These are phyloP conservation scores for Augiades crinisus DNA, from an alignment of 2,888 invertebrate species.

Conservation along the genomic window DNA sequence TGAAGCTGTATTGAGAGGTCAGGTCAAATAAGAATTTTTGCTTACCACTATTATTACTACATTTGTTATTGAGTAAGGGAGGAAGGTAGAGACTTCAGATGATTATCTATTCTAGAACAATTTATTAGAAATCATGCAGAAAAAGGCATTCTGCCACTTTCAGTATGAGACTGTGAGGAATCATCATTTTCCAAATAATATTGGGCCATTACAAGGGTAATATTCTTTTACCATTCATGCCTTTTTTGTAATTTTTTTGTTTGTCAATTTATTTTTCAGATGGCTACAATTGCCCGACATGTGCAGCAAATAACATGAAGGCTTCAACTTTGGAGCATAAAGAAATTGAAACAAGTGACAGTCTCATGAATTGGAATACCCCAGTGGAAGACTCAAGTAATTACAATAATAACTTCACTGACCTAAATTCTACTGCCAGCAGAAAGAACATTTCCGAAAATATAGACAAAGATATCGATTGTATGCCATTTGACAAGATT, in stretches of 20 bases:
- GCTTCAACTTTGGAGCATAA: constrained; percentile 61
- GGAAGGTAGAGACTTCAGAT: no score
- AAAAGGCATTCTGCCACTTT: no score
- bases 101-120: neutral
- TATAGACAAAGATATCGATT: constrained; percentile 39
- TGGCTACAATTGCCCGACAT: constrained; percentile 67
- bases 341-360: constrained; percentile 74
- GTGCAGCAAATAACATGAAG: constrained; percentile 54
- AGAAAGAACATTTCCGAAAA: constrained; percentile 48
- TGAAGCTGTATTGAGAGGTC: constrained; percentile 60
- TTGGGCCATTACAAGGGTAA: no score
- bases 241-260: neutral
- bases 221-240: no score
- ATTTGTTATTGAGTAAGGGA: no score
- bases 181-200: no score
- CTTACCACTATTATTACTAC: neutral
- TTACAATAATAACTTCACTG: constrained; percentile 60
- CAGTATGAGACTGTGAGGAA: no score
- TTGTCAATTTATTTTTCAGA: constrained; percentile 49
- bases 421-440: constrained; percentile 47
- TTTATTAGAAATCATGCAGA: no score
- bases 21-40: neutral
- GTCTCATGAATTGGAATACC: constrained; percentile 71
- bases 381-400: constrained; percentile 62
- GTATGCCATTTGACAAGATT: constrained; percentile 74